Base-by-base conservation (phyloP, 2,113 vertebrate species). In the Podilymbus podiceps region DNA sequence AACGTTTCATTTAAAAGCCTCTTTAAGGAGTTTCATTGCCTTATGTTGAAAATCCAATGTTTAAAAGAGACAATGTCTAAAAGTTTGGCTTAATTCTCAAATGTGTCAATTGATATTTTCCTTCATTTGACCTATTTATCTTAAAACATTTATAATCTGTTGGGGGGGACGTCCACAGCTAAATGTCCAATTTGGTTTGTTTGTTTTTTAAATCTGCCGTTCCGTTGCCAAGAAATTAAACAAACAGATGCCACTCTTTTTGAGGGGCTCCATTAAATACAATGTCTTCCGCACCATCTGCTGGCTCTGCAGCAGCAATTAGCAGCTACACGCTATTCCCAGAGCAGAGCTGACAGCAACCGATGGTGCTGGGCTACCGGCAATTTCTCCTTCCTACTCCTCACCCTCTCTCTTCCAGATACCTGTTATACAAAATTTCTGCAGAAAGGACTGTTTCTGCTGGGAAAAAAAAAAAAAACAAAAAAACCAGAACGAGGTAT, bases 221-320 rank as follows among this genome's bases (percentile, higher is more conserved):
- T 97, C 90, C 31, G 44, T 95, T 95, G 83, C 83, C 85, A 97
- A 98, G 97, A 98, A 97, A 97, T 98, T 98, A 98, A 97, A 98
- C 97, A 98, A 98, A 97, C 98, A 98, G 98, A 98, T 98, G 97
- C 97, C 97, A 95, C 94, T 92, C 93, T 95, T 92, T 95, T 95
- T 97, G 95, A 95, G 96, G 96, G 95, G 64, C 89, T 98, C 97
- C 91, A 66, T 84, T 97, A 97, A 97, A 97, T 94, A 67, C 95
- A 93, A 90, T 28, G 94, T 92, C 95, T 89, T 95, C 97, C 87
- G 11, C 88, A 98, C 98, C 98, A 98, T 98, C 98, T 98, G 98
- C 97, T 96, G 95, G 89, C 87, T 97, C 95, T 97, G 95, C 84
- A 96, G 96, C 97, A 96, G 98, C 98, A 97, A 98, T 98, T 98